Base-by-base conservation (phyloP, 2,888 invertebrate genomes). In the Belgica antarctica region DNA sequence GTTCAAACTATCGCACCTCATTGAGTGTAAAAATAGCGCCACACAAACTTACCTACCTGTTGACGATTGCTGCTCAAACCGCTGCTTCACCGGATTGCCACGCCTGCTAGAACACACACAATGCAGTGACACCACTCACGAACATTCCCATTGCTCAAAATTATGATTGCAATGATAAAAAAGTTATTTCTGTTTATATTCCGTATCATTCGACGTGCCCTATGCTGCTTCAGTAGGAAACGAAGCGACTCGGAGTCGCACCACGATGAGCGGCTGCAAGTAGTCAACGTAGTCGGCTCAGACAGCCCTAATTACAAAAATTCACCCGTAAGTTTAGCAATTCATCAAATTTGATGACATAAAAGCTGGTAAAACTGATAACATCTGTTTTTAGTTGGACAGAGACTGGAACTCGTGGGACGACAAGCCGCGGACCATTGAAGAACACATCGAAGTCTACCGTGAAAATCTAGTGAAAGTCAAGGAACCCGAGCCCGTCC, bases 381-480 rank as follows among this genome's bases (percentile, higher is more conserved):
- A 70, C 57, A 61, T 71, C 57, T 47, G 22, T 59, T 47, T 19
- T 62, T 62, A 74, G 74, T 71, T 71, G 1, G 79, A 80, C 3
- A 76, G 77, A 3, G 81, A 82, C 73, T 87, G 87, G 87, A 83
- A 83, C 72, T 82, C 83, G 15, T 87, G 87, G 87, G 85, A 85
- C 72, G 85, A 85, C 72, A 81, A 81, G 73, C 81, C 81, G 5
- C 78, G 80, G 1, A 81, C 82, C 1, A 80, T 87, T 25, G 85
- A 86, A 74, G 84, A 85, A 73, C 86, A 87, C 75, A 87, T 87
- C 63, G 86, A 87, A 70, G 81, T 83, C 71, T 87, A 87, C 74
- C 75, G 85, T 36, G 84, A 85, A 72, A 83, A 84, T 71, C 79
- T 82, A 66, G 79, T 79, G 0, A 81, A 81, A 72, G 76, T 79